Evolutionary conservation across 2,113 vertebrate species (phyloP), one percentile per base, ranked within the genome.

Genomic region (Indicator maculatus): DNA sequence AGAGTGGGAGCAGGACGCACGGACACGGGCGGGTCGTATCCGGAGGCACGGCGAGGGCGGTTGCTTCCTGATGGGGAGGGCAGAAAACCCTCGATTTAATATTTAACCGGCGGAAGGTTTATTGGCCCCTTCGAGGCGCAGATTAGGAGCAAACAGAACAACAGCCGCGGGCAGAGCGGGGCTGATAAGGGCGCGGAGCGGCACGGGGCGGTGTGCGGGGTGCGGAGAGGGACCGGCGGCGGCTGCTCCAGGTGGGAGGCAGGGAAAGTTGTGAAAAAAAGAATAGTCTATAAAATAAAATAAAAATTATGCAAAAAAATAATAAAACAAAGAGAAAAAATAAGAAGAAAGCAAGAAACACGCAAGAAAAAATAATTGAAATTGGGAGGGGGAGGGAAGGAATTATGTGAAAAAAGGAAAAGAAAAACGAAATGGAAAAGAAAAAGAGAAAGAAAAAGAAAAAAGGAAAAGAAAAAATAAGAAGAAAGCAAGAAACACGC

Each of bases 61-160:
- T 7, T 6, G 5, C 59, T 93, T 93, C 69, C 64, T 50, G 24
- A 23, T 30, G 36, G 24, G 20, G 67, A 47, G 61, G 41, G 19
- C 30, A 24, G 65, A 33, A 69, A 50, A 45, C 24, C n/a, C 50
- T 19, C 50, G 11, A 87, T 89, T 93, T 96, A 96, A 96, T 96
- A 21, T 93, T 95, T 96, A 96, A 95, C 94, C 89, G 2, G 18
- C 58, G 53, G 52, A 83, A 78, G 91, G 86, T 95, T 96, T 95
- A 96, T 95, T 92, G 91, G 86, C 89, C 89, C 91, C 81, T 90
- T 77, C 77, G 89, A 73, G 13, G 73, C 60, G n/a, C 89, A 74
- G 91, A 72, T 86, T 31, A 70, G 86, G 89, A 94, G 93, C 94
- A 86, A 96, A 96, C 83, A 95, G 86, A 59, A 44, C 82, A 94